Conservation (phyloP, 2,888 invertebrate species). For the Chironomus tentans region DNA sequence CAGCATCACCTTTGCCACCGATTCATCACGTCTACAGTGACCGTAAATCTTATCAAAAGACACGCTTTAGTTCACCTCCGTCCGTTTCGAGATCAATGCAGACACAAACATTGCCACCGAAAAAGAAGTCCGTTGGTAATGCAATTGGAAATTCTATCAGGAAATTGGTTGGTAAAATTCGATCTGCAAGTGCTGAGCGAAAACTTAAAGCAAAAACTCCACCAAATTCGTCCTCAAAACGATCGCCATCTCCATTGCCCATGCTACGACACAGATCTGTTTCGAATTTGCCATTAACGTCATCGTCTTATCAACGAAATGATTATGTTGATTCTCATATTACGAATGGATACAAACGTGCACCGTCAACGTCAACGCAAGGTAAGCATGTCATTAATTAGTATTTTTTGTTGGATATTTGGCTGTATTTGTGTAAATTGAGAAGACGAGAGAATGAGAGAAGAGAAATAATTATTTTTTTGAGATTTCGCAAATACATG, state of each 20-base stretch:
- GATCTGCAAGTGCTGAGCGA: slow-evolving; percentile 62
- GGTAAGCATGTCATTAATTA: slow-evolving; percentile 1
- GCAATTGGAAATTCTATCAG: slow-evolving; percentile 71
- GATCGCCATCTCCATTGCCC: slow-evolving; percentile 48
- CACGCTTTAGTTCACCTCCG: slow-evolving; percentile 47
- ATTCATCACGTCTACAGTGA: slow-evolving; percentile 35
- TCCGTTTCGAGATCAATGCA: slow-evolving; percentile 36
- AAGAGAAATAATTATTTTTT: too few relatives aligned
- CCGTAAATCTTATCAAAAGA: slow-evolving; percentile 59
- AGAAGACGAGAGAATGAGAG: too few relatives aligned
- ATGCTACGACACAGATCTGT: slow-evolving; percentile 35
- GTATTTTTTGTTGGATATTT: not conserved
- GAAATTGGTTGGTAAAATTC: slow-evolving; percentile 71
- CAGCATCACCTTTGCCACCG: slow-evolving; percentile 35
- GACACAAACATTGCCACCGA: slow-evolving; percentile 40
- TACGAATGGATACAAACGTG: slow-evolving; percentile 29
- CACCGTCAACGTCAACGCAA: slow-evolving; percentile 29
- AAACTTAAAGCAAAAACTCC: slow-evolving; percentile 50
- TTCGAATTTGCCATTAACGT: slow-evolving; percentile 44
- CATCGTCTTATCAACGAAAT: slow-evolving; percentile 38
- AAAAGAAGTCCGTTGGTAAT: slow-evolving; percentile 46
- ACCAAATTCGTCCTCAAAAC: slow-evolving; percentile 42
- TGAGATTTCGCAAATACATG: too few relatives aligned
- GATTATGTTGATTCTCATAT: slow-evolving; percentile 43
- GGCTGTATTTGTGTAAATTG: too few relatives aligned